phyloP scores from a whole-genome alignment of 2,797 vertebrate genomes.

The Poeciliopsis turneri region DNA sequence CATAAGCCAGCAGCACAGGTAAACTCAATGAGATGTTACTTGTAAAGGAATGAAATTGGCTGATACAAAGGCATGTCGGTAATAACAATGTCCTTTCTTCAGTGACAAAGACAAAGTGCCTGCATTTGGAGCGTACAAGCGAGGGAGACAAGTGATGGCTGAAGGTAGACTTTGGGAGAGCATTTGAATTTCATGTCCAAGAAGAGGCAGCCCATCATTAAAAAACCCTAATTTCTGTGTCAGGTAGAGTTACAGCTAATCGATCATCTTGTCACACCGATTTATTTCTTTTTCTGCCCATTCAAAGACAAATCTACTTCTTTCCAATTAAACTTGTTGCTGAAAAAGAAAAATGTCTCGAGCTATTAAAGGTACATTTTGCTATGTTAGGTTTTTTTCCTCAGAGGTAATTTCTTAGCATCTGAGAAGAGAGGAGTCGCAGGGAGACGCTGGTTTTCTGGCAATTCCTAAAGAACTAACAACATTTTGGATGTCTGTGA shows the following conservation, averaged over 20 bases:
- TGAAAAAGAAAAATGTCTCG: slow-evolving; percentile 80
- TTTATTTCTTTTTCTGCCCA: slow-evolving; percentile 81
- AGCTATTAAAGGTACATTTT: slow-evolving; percentile 81
- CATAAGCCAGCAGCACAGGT: slow-evolving; percentile 81
- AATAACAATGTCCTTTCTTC: slow-evolving; percentile 94
- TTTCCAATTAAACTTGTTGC: slow-evolving; percentile 90
- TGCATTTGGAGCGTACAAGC: slow-evolving; percentile 89
- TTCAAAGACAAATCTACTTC: slow-evolving; percentile 87
- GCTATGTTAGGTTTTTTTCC: slow-evolving; percentile 73
- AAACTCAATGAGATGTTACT: slow-evolving; percentile 91
- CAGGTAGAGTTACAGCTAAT: slow-evolving; percentile 95
- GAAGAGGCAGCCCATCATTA: slow-evolving; percentile 93
- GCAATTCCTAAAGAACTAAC: slow-evolving; percentile 45
- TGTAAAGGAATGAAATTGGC: slow-evolving; percentile 92
- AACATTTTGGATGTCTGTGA: slow-evolving; percentile 46
- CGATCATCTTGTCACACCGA: slow-evolving; percentile 91
- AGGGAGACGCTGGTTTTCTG: slow-evolving; percentile 58
- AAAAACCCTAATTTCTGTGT: slow-evolving; percentile 94
- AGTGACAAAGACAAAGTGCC: slow-evolving; percentile 96
- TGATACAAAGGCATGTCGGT: slow-evolving; percentile 95
- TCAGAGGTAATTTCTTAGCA: slow-evolving; percentile 72
- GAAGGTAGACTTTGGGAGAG: slow-evolving; percentile 90
- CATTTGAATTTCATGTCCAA: slow-evolving; percentile 95
- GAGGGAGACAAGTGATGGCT: slow-evolving; percentile 88
- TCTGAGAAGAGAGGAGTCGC: slow-evolving; percentile 58